A percentile compares a stretch with the other conserved stretches of the same genome.
Evolutionary conservation across 2,113 vertebrate genomes (phyloP).

Genomic region (Erpornis zantholeuca): DNA sequence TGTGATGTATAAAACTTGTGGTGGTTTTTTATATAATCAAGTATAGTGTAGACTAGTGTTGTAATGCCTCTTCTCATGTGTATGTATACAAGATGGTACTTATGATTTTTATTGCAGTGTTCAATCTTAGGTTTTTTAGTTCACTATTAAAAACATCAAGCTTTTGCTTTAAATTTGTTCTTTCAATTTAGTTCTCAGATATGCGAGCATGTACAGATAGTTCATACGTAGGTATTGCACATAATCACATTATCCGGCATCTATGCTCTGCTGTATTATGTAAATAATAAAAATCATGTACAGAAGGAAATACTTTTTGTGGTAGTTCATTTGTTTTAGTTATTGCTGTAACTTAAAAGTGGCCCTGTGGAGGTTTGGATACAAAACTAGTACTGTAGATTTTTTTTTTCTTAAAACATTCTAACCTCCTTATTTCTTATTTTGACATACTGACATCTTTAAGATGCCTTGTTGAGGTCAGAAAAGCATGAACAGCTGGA

Average conservation of each 20-base stretch:
- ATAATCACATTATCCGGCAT: slow-evolving; percentile 94
- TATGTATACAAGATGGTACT: slow-evolving; percentile 72
- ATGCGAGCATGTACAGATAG: slow-evolving; percentile 95
- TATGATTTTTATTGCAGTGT: slow-evolving; percentile 70
- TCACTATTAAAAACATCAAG: slow-evolving; percentile 76
- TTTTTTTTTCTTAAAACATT: neutral
- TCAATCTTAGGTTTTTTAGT: slow-evolving; percentile 70
- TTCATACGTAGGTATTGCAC: slow-evolving; percentile 97
- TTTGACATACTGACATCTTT: neutral
- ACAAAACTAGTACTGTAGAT: neutral
- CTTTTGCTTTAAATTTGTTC: slow-evolving; percentile 77
- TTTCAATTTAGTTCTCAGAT: slow-evolving; percentile 82
- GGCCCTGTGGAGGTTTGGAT: neutral
- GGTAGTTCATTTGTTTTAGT: slow-evolving; percentile 52
- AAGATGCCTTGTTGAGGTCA: neutral
- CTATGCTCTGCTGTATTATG: slow-evolving; percentile 90
- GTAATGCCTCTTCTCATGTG: slow-evolving; percentile 76
- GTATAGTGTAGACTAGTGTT: slow-evolving; percentile 74
- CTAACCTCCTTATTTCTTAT: neutral
- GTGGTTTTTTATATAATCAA: slow-evolving; percentile 74
- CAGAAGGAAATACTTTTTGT: slow-evolving; percentile 82
- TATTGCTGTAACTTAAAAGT: slow-evolving; percentile 5
- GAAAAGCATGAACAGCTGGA: neutral
- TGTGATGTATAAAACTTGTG: slow-evolving; percentile 80
- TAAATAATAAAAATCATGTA: slow-evolving; percentile 97